Conservation (phyloP, 2,797 vertebrate species). For the Echiichthys vipera region DNA sequence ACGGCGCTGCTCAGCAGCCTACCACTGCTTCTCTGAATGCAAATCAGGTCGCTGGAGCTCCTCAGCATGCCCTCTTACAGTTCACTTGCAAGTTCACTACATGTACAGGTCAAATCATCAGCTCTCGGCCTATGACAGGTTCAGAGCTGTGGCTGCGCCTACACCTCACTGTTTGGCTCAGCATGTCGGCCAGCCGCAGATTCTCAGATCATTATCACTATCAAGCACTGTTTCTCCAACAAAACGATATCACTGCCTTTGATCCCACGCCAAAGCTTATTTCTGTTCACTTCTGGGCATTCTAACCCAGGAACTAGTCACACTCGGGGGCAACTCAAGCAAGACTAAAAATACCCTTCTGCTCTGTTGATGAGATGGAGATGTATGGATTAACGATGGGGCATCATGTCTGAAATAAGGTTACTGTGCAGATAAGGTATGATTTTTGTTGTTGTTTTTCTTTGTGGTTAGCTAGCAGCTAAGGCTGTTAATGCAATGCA, state of each 20-base stretch:
- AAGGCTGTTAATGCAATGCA: slow-evolving; percentile 56
- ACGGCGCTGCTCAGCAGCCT: slow-evolving; percentile 28
- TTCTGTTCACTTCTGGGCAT: slow-evolving; percentile 70
- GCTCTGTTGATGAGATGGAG: slow-evolving; percentile 55
- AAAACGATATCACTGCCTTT: slow-evolving; percentile 73
- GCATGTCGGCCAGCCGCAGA: slow-evolving; percentile 51
- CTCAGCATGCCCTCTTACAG: slow-evolving; percentile 33
- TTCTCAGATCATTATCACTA: slow-evolving; percentile 76
- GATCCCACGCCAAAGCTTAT: slow-evolving; percentile 71
- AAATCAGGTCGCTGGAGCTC: slow-evolving; percentile 32
- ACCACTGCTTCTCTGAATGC: slow-evolving; percentile 52
- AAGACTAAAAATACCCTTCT: slow-evolving; percentile 58
- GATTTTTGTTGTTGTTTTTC: slow-evolving; percentile 5
- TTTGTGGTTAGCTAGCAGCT: slow-evolving; percentile 20
- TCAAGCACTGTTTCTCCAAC: slow-evolving; percentile 72
- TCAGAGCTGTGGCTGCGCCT: slow-evolving; percentile 13
- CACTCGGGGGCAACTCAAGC: slow-evolving; percentile 42
- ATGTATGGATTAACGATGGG: slow-evolving; percentile 49
- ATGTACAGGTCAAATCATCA: slow-evolving; percentile 50
- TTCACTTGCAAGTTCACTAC: slow-evolving; percentile 57
- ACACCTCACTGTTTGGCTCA: slow-evolving; percentile 52
- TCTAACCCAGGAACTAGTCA: slow-evolving; percentile 56
- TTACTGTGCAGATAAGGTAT: slow-evolving; percentile 1
- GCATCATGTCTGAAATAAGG: slow-evolving; percentile 23
- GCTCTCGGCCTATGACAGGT: slow-evolving; percentile 28